Conservation (phyloP, 2,888 invertebrate genomes). For the Eugnorisma glareosa region DNA sequence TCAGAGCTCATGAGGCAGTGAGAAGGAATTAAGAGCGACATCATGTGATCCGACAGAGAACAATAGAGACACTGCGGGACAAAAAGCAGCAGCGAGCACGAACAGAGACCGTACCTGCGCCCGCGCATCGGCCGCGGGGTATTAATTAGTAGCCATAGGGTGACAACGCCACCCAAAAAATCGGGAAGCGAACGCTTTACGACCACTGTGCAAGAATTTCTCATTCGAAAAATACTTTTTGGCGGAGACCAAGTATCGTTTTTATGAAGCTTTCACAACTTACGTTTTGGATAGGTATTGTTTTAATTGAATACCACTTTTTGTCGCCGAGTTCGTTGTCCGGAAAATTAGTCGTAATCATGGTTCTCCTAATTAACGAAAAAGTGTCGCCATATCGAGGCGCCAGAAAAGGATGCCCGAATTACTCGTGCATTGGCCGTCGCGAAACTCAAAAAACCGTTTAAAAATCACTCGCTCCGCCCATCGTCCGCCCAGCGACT, state of each 20-base stretch:
- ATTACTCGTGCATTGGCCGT: slow-evolving; percentile 87
- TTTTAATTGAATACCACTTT: slow-evolving; percentile 68
- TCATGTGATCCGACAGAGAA: slow-evolving; percentile 87
- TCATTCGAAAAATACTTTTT: slow-evolving; percentile 56
- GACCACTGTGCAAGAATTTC: slow-evolving; percentile 59
- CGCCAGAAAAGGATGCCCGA: slow-evolving; percentile 87
- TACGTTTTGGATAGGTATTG: slow-evolving; percentile 65
- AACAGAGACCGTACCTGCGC: slow-evolving; percentile 79
- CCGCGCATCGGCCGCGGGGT: slow-evolving; percentile 74
- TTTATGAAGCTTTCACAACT: slow-evolving; percentile 57
- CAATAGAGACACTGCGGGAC: slow-evolving; percentile 84
- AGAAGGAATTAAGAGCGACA: slow-evolving; percentile 89
- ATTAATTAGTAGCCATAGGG: slow-evolving; percentile 88
- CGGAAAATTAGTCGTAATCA: slow-evolving; percentile 85
- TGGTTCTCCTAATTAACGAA: slow-evolving; percentile 89
- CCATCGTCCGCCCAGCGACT: slow-evolving; percentile 87
- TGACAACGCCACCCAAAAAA: slow-evolving; percentile 78
- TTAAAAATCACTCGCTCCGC: slow-evolving; percentile 90
- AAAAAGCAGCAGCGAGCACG: slow-evolving; percentile 85
- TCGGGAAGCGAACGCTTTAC: slow-evolving; percentile 67
- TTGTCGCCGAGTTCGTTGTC: slow-evolving; percentile 75
- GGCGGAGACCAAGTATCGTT: slow-evolving; percentile 50
- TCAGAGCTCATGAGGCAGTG: slow-evolving; percentile 85
- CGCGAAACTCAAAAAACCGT: slow-evolving; percentile 89
- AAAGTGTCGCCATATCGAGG: slow-evolving; percentile 86